Evolutionary conservation across 2,113 vertebrate genomes (phyloP).

Genomic region (Vicugna pacos): DNA sequence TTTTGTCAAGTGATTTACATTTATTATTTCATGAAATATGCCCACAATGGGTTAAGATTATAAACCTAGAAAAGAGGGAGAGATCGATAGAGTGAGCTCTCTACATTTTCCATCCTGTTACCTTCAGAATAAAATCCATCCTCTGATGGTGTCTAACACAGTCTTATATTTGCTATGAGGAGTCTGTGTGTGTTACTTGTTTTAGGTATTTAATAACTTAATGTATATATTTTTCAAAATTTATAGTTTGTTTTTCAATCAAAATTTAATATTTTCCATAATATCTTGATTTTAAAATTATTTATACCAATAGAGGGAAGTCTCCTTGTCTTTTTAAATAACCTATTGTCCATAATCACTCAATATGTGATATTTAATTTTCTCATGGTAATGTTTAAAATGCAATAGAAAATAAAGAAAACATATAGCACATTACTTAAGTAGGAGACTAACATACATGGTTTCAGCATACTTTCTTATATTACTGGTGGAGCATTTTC

Average conservation of each 20-base stretch:
- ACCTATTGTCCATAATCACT: background rate
- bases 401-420: background rate
- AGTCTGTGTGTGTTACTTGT: background rate
- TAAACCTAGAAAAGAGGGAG: background rate
- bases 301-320: background rate
- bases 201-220: background rate
- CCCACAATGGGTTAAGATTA: background rate
- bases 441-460: background rate
- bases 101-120: background rate
- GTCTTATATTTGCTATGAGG: background rate
- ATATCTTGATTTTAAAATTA: background rate
- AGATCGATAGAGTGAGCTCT: background rate
- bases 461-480: background rate
- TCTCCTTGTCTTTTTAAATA: background rate
- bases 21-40: background rate
- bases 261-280: background rate
- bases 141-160: background rate
- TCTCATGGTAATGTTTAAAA: background rate
- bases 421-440: background rate
- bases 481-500: background rate
- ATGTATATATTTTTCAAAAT: background rate
- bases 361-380: background rate
- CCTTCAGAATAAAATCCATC: background rate
- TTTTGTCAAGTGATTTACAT: background rate
- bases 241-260: background rate